Evolutionary conservation across 2,113 vertebrate species (phyloP).

Genomic region (Oceanodroma tethys): DNA sequence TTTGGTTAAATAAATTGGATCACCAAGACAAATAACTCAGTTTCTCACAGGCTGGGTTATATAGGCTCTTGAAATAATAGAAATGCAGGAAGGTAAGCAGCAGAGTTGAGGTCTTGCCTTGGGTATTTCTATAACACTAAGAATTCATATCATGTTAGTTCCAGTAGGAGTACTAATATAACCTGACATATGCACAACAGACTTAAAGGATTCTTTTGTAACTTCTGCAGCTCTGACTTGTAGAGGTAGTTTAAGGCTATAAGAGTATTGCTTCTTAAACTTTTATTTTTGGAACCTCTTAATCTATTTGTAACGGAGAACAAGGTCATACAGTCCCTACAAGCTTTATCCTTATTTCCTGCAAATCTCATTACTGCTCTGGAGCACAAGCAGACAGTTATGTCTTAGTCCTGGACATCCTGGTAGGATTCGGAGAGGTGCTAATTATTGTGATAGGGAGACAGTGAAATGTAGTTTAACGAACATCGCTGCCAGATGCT

Average conservation of each 20-base stretch:
- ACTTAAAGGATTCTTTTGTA: background rate
- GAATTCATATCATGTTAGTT: background rate
- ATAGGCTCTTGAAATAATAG: background rate
- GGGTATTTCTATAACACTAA: background rate
- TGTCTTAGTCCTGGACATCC: background rate
- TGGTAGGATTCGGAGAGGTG: background rate
- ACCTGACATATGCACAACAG: background rate
- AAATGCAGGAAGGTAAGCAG: background rate
- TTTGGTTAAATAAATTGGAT: background rate
- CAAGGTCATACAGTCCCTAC: slow-evolving; percentile 42
- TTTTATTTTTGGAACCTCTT: slow-evolving; percentile 63
- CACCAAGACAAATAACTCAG: background rate
- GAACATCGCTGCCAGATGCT: background rate
- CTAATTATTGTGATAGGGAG: background rate
- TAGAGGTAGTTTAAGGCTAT: background rate
- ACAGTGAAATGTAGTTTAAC: background rate
- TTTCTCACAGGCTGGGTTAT: background rate
- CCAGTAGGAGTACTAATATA: background rate
- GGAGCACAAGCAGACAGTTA: background rate
- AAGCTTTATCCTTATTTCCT: slow-evolving; percentile 57
- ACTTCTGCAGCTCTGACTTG: background rate
- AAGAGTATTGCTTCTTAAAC: slow-evolving; percentile 16
- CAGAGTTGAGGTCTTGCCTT: background rate
- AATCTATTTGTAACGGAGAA: slow-evolving; percentile 40
- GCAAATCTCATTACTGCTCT: slow-evolving; percentile 48